Conservation (phyloP, 2,113 vertebrate species). For the Oryzias celebensis region DNA sequence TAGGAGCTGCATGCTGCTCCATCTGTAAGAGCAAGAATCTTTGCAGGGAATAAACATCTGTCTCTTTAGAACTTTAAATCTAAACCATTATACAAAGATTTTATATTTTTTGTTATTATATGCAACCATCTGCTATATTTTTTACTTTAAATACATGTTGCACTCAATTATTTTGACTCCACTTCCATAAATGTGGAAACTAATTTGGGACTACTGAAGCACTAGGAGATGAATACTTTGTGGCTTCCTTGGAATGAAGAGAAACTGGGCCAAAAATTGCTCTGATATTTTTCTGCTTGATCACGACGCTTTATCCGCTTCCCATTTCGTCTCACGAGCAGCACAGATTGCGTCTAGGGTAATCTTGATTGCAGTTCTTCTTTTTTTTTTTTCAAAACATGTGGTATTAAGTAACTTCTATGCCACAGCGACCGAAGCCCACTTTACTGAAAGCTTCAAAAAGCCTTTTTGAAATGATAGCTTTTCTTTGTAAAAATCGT, state of each 20-base stretch:
- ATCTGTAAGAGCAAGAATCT: slow-evolving; percentile 12
- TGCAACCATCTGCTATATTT: too few relatives aligned
- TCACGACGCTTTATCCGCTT: slow-evolving; percentile 48
- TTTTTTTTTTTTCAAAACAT: slow-evolving; percentile 26
- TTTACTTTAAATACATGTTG: not conserved
- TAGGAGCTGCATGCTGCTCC: slow-evolving; percentile 43
- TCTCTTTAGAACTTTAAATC: slow-evolving; percentile 7
- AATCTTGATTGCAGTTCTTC: slow-evolving; percentile 51
- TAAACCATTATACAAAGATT: not conserved
- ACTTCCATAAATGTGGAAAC: slow-evolving; percentile 20
- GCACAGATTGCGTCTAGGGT: slow-evolving; percentile 60
- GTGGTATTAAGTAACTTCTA: slow-evolving; percentile 32
- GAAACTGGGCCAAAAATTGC: slow-evolving; percentile 60
- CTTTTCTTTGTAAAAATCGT: too few relatives aligned
- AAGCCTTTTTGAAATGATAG: too few relatives aligned
- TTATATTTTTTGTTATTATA: too few relatives aligned
- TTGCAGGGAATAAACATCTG: slow-evolving; percentile 34
- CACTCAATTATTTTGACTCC: not conserved
- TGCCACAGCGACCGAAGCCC: slow-evolving; percentile 12
- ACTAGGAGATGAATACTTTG: slow-evolving; percentile 28
- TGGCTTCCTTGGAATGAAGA: slow-evolving; percentile 35
- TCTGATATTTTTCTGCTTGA: slow-evolving; percentile 58
- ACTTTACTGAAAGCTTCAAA: not conserved
- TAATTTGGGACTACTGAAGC: slow-evolving; percentile 42
- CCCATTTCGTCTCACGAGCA: slow-evolving; percentile 49